Conservation (phyloP, 2,113 vertebrate species). For the Neopipo cinnamomea region DNA sequence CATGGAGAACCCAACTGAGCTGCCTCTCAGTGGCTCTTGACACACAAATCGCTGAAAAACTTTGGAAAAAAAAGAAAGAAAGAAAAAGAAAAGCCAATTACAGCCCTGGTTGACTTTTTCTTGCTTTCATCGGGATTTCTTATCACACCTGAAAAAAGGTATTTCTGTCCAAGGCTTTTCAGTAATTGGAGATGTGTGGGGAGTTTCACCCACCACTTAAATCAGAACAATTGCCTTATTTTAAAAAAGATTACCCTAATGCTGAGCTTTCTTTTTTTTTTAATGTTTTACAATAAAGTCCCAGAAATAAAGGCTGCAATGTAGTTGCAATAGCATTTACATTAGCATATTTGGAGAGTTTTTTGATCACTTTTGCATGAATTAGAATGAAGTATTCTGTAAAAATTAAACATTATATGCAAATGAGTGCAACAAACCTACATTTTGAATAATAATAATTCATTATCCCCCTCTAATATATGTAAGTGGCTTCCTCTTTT, state of each 20-base stretch:
- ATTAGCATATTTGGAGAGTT: conserved; percentile 75
- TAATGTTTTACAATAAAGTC: conserved; percentile 68
- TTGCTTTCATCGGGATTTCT: neutral
- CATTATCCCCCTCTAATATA: conserved; percentile 71
- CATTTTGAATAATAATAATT: conserved; percentile 76
- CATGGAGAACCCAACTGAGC: neutral
- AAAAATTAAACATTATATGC: conserved; percentile 79
- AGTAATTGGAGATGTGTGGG: conserved; percentile 14
- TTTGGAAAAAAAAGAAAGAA: rapidly evolving
- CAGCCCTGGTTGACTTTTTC: neutral
- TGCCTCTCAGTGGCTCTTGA: neutral
- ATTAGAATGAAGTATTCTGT: conserved; percentile 72
- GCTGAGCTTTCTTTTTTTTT: conserved; percentile 56
- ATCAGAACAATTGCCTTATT: conserved; percentile 57
- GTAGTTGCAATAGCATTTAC: conserved; percentile 63
- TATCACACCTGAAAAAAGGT: neutral
- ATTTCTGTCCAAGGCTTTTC: conserved; percentile 1
- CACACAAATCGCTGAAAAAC: neutral
- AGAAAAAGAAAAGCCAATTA: neutral
- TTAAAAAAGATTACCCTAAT: conserved; percentile 64
- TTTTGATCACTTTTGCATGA: conserved; percentile 73
- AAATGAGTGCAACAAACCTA: conserved; percentile 70
- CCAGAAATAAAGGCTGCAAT: conserved; percentile 55
- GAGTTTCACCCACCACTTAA: conserved; percentile 22
- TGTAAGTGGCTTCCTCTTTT: conserved; percentile 54